Conservation (phyloP, 2,113 vertebrate genomes). For the Oriolus oriolus region DNA sequence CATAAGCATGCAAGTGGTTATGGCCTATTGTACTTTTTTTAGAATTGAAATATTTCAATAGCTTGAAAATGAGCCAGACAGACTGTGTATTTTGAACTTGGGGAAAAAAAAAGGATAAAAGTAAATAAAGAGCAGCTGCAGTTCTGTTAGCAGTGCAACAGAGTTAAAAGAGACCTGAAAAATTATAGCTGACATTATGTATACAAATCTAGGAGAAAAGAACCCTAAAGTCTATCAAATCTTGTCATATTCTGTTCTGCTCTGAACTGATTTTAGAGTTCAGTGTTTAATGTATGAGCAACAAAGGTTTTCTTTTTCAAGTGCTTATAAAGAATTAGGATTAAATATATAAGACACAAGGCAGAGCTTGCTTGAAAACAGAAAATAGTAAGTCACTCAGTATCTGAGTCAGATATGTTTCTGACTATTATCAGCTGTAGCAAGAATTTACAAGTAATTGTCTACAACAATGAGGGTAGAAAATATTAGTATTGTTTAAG, state of each 20-base stretch:
- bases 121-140: conserved; percentile 49
- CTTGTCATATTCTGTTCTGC: background rate
- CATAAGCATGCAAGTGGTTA: background rate
- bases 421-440: background rate
- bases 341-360: background rate
- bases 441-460: background rate
- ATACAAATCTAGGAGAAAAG: background rate
- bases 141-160: background rate
- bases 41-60: conserved; percentile 38
- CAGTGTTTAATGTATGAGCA: background rate
- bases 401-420: background rate
- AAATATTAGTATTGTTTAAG: background rate
- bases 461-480: background rate
- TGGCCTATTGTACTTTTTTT: conserved; percentile 18
- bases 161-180: conserved; percentile 38
- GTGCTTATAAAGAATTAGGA: background rate
- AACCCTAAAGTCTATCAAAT: background rate
- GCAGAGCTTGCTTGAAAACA: background rate
- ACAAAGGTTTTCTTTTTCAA: background rate
- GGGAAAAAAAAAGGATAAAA: background rate
- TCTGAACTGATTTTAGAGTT: background rate
- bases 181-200: background rate
- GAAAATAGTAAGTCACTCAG: background rate
- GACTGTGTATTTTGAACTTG: background rate
- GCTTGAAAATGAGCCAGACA: conserved; percentile 43